These are phyloP conservation scores for Ammodytes dubius DNA, from an alignment of 2,113 vertebrate genomes.

Conservation along the genomic window DNA sequence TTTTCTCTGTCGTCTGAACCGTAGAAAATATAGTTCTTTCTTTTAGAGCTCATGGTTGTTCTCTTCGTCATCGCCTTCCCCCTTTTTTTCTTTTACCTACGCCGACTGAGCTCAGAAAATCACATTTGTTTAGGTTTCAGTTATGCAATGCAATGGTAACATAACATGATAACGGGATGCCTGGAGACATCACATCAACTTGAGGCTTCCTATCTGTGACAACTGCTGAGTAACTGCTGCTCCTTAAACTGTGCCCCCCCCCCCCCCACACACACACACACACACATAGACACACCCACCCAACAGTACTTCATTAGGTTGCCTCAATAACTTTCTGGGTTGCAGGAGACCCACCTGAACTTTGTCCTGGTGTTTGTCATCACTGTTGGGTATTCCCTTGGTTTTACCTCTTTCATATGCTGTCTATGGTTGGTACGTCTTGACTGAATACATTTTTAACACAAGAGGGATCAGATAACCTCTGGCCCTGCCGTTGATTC, in stretches of 20 bases:
- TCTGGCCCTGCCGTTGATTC: not conserved
- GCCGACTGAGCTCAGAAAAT: constrained; percentile 46
- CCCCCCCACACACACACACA: not conserved
- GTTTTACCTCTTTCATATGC: too few species aligned
- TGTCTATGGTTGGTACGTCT: not conserved
- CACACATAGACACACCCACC: not conserved
- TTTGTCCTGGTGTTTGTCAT: constrained; percentile 28
- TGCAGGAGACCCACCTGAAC: constrained; percentile 29
- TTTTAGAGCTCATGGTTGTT: not conserved
- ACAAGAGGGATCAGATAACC: not conserved
- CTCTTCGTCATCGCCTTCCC: not conserved
- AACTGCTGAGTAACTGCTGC: constrained; percentile 67
- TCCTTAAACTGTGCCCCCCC: constrained; percentile 21
- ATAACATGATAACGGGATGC: constrained; percentile 73
- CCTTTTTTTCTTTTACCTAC: constrained; percentile 4
- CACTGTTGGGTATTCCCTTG: not conserved
- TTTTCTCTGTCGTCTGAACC: constrained; percentile 17
- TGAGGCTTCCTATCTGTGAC: constrained; percentile 67
- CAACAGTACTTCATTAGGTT: constrained; percentile 41
- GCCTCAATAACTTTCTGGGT: constrained; percentile 32
- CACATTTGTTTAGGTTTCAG: constrained; percentile 58
- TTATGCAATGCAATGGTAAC: constrained; percentile 75
- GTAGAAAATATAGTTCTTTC: constrained; percentile 12
- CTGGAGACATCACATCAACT: constrained; percentile 72
- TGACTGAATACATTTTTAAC: not conserved